These are phyloP conservation scores for Chalcosyrphus nemorum DNA, from an alignment of 2,888 invertebrate species.

Conservation along the genomic window DNA sequence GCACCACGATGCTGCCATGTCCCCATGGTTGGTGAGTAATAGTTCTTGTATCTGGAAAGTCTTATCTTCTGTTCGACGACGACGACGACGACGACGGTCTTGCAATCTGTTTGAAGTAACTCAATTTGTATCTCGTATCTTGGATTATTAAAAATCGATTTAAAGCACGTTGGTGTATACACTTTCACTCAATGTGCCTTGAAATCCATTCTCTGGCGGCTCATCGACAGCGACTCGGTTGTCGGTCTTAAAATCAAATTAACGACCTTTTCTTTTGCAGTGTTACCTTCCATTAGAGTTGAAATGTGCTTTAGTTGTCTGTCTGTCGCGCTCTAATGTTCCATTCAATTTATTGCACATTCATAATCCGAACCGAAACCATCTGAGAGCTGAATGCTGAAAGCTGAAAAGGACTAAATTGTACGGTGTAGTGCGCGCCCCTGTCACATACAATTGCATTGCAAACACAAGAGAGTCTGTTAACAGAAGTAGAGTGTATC, in stretches of 20 bases:
- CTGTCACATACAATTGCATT: conserved; percentile 20
- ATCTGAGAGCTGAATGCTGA: background rate
- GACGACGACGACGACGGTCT: too few species aligned
- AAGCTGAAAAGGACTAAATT: conserved; percentile 5
- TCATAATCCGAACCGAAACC: conserved; percentile 38
- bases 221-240: background rate
- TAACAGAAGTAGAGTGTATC: conserved; percentile 21
- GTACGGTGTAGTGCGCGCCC: background rate
- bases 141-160: conserved; percentile 61
- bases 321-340: conserved; percentile 24
- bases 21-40: conserved; percentile 37
- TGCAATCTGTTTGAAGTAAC: background rate
- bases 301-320: conserved; percentile 17
- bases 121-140: conserved; percentile 27
- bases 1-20: background rate
- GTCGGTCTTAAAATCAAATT: conserved; percentile 42
- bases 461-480: conserved; percentile 25
- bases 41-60: background rate
- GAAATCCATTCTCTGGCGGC: conserved; percentile 5
- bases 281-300: conserved; percentile 23
- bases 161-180: conserved; percentile 4
- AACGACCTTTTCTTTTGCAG: conserved; percentile 34
- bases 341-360: conserved; percentile 55
- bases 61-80: conserved; percentile 11
- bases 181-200: conserved; percentile 40